Percentiles rank a stretch among this genome's conserved stretches.
Evolutionary conservation across 2,888 invertebrate species (phyloP).

Genomic region (Serrognathus titanus): DNA sequence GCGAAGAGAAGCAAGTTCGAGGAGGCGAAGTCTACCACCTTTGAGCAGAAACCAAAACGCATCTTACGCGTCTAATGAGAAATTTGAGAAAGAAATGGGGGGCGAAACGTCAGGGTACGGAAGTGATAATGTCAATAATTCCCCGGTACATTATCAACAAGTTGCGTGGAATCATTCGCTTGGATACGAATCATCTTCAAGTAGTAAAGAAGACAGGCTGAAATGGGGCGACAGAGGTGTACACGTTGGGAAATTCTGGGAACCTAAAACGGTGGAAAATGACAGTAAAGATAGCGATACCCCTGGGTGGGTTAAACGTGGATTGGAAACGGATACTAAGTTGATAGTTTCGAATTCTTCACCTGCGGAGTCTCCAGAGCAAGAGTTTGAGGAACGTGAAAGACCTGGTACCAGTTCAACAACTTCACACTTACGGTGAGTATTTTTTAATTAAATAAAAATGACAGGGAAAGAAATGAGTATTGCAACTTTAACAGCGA

Average conservation of each 20-base stretch:
- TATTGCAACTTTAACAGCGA: no score
- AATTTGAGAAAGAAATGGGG: conserved; percentile 53
- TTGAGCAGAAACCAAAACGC: conserved; percentile 40
- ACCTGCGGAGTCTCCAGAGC: conserved; percentile 48
- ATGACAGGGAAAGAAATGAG: no score
- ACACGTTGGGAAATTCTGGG: conserved; percentile 66
- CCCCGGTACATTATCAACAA: conserved; percentile 44
- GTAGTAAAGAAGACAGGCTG: conserved; percentile 59
- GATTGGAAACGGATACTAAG: conserved; percentile 52
- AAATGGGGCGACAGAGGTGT: conserved; percentile 74
- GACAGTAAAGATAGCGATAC: conserved; percentile 34
- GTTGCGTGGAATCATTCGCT: conserved; percentile 31
- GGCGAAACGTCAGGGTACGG: conserved; percentile 82
- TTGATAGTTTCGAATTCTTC: conserved; percentile 48
- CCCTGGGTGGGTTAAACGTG: conserved; percentile 56
- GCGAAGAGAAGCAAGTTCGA: conserved; percentile 28
- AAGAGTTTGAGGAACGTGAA: conserved; percentile 42
- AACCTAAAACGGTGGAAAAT: conserved; percentile 48
- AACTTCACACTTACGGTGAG: conserved; percentile 35
- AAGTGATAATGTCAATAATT: conserved; percentile 63
- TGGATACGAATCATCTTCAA: conserved; percentile 44
- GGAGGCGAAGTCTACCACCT: conserved; percentile 45
- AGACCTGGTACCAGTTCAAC: conserved; percentile 44
- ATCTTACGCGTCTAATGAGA: conserved; percentile 36
- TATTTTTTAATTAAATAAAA: no score